Evolutionary conservation across 2,113 vertebrate species (phyloP), one percentile per base, ranked within the genome.

Genomic region (Serilophus lunatus): DNA sequence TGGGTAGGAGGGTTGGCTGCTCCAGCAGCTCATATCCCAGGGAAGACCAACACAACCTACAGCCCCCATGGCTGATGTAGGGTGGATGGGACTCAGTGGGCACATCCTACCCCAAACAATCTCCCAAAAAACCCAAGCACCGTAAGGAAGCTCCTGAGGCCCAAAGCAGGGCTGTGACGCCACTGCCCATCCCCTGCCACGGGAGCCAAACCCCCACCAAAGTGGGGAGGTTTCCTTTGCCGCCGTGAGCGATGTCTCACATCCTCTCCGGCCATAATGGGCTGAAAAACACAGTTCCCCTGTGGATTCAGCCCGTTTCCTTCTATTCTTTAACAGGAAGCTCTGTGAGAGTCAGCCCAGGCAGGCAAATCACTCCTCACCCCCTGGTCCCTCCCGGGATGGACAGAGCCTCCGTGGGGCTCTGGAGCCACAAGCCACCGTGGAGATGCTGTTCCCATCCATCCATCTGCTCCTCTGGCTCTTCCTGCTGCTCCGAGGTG

Each of bases 301-400:
- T 96, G 95, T 92, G 96, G 88, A 97, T 95, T 95, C 96, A 98
- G 98, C 96, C 97, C 95, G 96, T 97, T 98, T 99, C 98, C 98
- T 98, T 96, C 98, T 97, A 99, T 99, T 99, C 98, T 98, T 98
- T 90, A 78, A 97, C 98, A 98, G 98, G 98, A 99, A 99, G 92
- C 97, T 78, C 78, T 68, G 72, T 2, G 92, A 97, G 97, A 98
- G 97, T 95, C 96, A 89, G 91, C 92, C 88, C 95, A 6, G 91
- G 96, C 96, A 86, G 95, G 90, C 94, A 92, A 65, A 82, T 47
- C 19, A 23, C 90, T 91, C 96, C 96, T 93, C 60, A 38, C 91
- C 94, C 95, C 84, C 79, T 33, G 1, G 45, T 91, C 92, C 65
- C 75, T 92, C 95, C 81, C 94, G 92, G 96, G 75, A 98, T 98